These are phyloP conservation scores for Maniola hyperantus DNA, from an alignment of 2,888 invertebrate species.

Conservation along the genomic window DNA sequence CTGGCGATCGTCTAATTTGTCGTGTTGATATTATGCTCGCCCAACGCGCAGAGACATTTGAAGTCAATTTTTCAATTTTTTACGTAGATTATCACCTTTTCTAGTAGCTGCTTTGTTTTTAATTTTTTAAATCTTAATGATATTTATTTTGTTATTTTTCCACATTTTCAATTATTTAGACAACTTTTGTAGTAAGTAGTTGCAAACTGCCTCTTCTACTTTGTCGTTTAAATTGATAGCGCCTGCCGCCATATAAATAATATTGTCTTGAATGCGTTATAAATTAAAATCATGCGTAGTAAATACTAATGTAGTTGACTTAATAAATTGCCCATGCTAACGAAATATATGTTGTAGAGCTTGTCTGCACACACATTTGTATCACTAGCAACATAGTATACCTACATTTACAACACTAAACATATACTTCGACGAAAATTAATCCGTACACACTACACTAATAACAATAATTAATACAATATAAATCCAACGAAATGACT, in stretches of 20 bases:
- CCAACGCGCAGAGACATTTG: too few species aligned
- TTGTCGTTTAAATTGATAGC: background rate
- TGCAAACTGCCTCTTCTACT: background rate
- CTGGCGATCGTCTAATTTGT: too few species aligned
- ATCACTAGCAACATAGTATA: conserved; percentile 1
- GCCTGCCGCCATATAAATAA: conserved; percentile 4
- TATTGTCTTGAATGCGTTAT: background rate
- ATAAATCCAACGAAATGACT: conserved; percentile 9
- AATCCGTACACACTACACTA: conserved; percentile 16
- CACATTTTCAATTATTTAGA: too few species aligned
- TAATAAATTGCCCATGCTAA: conserved; percentile 18
- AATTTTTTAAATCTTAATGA: too few species aligned
- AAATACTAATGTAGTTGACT: conserved; percentile 15
- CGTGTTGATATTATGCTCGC: too few species aligned
- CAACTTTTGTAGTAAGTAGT: too few species aligned
- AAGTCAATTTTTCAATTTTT: too few species aligned
- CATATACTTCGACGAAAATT: conserved; percentile 32
- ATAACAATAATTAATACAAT: background rate
- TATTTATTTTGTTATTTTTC: too few species aligned
- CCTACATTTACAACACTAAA: conserved; percentile 21
- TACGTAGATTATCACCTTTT: too few species aligned
- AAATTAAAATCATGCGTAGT: conserved; percentile 2
- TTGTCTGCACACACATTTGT: conserved; percentile 6
- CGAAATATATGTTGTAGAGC: conserved; percentile 9
- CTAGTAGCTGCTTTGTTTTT: too few species aligned